These are phyloP conservation scores for Stichopus horrens DNA, from an alignment of 53 echinoderm and acorn worm genomes.

Conservation along the genomic window DNA sequence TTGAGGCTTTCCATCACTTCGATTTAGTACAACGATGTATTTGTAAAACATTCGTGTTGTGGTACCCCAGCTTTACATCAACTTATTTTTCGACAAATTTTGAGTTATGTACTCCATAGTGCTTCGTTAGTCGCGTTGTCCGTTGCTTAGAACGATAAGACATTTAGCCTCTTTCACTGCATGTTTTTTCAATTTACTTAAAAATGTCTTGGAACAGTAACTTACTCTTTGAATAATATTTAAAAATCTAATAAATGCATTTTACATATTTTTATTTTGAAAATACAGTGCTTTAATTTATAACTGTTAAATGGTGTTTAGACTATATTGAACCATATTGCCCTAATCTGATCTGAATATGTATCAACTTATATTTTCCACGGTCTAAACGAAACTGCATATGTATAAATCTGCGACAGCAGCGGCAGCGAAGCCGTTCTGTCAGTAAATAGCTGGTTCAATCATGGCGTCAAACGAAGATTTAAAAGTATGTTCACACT, in stretches of 20 bases:
- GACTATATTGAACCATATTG: background rate
- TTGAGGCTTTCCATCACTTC: constrained; percentile 80
- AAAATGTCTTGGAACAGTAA: too few species aligned
- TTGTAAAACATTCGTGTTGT: background rate
- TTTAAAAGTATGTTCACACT: constrained; percentile 64
- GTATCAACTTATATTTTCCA: background rate
- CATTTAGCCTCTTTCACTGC: constrained; percentile 2
- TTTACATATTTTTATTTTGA: too few species aligned
- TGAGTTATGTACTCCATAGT: too few species aligned
- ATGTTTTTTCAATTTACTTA: too few species aligned
- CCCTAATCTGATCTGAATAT: background rate
- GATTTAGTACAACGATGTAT: background rate
- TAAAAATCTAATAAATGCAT: too few species aligned
- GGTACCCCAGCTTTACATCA: background rate
- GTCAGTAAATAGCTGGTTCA: constrained; percentile 27
- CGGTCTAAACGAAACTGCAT: background rate
- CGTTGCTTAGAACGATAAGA: constrained; percentile 8
- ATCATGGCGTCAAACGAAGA: constrained; percentile 87
- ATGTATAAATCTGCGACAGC: constrained; percentile 20
- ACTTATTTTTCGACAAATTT: background rate
- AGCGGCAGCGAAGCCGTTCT: constrained; percentile 37
- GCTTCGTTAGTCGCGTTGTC: background rate
- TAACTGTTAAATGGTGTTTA: background rate
- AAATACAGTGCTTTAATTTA: too few species aligned
- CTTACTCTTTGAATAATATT: too few species aligned